Conservation (phyloP, 2,888 invertebrate genomes). For the Hedychridium roseum region DNA sequence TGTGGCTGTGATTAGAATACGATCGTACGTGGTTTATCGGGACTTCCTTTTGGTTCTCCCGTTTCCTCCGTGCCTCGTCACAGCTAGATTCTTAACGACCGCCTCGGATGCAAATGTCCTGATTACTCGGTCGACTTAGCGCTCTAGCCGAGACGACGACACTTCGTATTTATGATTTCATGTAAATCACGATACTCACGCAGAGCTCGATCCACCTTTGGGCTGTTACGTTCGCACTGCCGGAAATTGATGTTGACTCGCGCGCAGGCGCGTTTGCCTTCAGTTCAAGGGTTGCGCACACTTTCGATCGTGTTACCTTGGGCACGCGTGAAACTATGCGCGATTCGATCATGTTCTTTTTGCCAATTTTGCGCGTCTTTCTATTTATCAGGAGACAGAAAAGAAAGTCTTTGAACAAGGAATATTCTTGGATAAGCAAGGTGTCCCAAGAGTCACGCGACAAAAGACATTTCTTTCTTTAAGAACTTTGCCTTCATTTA, state of each 20-base stretch:
- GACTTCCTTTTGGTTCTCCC: too few species aligned
- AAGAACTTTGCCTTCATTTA: too few species aligned
- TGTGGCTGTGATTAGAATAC: neutral
- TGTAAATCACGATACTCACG: constrained; percentile 42
- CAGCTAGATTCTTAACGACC: too few species aligned
- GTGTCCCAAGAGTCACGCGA: too few species aligned
- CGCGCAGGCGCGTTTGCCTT: constrained; percentile 27
- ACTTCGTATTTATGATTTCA: constrained; percentile 39
- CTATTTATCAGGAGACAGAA: neutral
- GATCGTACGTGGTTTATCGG: neutral
- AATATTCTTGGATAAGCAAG: too few species aligned
- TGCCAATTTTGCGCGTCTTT: neutral
- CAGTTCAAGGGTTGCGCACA: constrained; percentile 43
- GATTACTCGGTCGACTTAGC: constrained; percentile 24
- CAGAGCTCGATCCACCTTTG: neutral
- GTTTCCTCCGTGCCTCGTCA: too few species aligned
- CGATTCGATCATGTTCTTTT: neutral
- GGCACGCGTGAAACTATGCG: constrained; percentile 33
- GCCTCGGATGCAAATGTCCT: constrained; percentile 37
- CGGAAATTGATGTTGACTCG: constrained; percentile 45
- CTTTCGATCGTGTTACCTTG: constrained; percentile 20
- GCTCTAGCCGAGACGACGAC: neutral
- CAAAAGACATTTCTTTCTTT: too few species aligned
- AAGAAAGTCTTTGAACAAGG: too few species aligned
- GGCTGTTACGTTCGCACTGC: constrained; percentile 27